These are phyloP conservation scores for Danio choprae DNA, from an alignment of 2,797 vertebrate species.

Conservation along the genomic window DNA sequence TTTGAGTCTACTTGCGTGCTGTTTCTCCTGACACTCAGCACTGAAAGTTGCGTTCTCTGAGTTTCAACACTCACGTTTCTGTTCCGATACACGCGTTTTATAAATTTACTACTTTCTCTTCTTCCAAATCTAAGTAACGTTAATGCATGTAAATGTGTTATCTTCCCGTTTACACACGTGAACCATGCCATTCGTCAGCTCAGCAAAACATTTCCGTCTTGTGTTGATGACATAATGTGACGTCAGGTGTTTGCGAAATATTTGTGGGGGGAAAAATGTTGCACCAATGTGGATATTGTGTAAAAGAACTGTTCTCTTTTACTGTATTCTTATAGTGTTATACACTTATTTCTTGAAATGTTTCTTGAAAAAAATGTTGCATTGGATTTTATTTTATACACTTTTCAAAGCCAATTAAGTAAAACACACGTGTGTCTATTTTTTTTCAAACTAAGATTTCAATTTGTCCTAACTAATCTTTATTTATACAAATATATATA, in stretches of 20 bases:
- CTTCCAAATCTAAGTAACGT: neutral
- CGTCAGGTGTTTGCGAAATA: neutral
- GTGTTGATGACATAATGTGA: conserved; percentile 44
- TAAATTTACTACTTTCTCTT: neutral
- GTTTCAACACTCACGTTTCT: neutral
- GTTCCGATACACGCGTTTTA: neutral
- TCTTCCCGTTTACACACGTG: neutral
- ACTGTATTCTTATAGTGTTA: too few relatives aligned
- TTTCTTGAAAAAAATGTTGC: too few relatives aligned
- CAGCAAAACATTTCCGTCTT: conserved; percentile 28
- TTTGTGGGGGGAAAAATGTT: too few relatives aligned
- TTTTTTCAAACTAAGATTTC: too few relatives aligned
- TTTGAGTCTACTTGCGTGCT: neutral
- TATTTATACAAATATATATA: too few relatives aligned
- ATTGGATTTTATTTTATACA: neutral
- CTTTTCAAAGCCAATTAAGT: neutral
- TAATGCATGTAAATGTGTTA: neutral
- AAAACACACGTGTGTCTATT: too few relatives aligned
- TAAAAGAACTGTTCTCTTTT: too few relatives aligned
- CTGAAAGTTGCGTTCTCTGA: neutral
- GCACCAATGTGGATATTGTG: too few relatives aligned
- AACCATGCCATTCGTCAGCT: conserved; percentile 27
- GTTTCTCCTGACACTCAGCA: neutral
- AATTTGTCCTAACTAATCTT: too few relatives aligned
- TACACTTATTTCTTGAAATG: too few relatives aligned